Evolutionary conservation across 2,113 vertebrate species (phyloP), one percentile per base, ranked within the genome.

Genomic region (Stercorarius parasiticus): DNA sequence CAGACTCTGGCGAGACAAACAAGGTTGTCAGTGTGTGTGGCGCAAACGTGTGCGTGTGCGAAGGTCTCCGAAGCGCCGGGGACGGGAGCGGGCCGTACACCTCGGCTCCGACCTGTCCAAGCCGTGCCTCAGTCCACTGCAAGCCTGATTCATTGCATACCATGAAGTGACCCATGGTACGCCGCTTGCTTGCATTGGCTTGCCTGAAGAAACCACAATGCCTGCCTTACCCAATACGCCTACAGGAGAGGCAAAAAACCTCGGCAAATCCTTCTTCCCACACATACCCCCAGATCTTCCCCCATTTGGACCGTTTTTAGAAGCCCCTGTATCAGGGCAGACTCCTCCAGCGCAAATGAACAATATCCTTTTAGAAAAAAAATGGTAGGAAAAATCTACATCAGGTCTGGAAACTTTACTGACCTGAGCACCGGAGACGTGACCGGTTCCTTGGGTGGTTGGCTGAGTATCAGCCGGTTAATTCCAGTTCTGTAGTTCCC

Each of bases 141-240:
- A 47, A 91, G 89, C 58, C 96, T 96, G 96, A 97, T 97, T 97
- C 97, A 96, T 72, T 90, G 97, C 95, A 94, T 91, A 76, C 96
- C 93, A 36, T 90, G 92, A 73, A 94, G 93, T 86, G 95, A 95
- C 96, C 96, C 94, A 50, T 47, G 95, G 81, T 88, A 47, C 38
- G 45, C 65, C 11, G 38, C 96, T 82, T 96, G 97, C 98, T 98
- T 98, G 98, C 78, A 2, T 98, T 98, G 98, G 97, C 97, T 86
- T 95, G 89, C 30, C 83, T 76, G 23, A 80, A 91, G 43, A 98
- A 98, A 98, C 97, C 97, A 90, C 98, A 97, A 38, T 88, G 94
- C 96, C 85, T 96, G 90, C 97, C 92, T 85, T 62, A n/a, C 96
- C 94, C 93, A 43, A 76, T 15, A 70, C 15, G 40, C 94, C 96